Evolutionary conservation across 2,113 vertebrate genomes (phyloP), one percentile per base, ranked within the genome.

Genomic region (Arothron firmamentum): DNA sequence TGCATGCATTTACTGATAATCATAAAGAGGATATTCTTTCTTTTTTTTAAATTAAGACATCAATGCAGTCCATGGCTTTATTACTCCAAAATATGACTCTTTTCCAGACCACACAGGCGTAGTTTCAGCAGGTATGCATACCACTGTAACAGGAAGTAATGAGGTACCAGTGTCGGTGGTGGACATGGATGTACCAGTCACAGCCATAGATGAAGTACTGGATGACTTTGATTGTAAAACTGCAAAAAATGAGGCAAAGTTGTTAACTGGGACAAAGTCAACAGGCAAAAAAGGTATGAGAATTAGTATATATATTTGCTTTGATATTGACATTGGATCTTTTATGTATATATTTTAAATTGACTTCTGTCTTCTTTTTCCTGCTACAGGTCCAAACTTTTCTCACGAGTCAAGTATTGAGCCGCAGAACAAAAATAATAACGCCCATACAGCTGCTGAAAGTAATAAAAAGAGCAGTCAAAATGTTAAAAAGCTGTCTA

Each of bases 111-210:
- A 67, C 19, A 41, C 47, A 23, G 47, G 70, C 38, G 17, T 69
- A 17, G 52, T 54, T 18, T 64, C 81, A 12, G 42, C 6, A 3
- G 79, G 45, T 47, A 16, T 6, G 15, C 45, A 8, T 17, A n/a
- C 45, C 17, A 47, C 45, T 38, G 34, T 83, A 0, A 69, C 69
- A 66, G 79, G 87, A 17, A 47, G 45, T 10, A 43, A 66, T 48
- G 6, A 23, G 2, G 70, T 84, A 5, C 67, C 83, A 0, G 47
- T 85, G 19, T 78, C 86, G 28, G 71, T 90, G 12, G 73, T 88
- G 52, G 79, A 86, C n/a, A n/a, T 85, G 80, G 70, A 90, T 20
- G 90, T 98, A 77, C 97, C 97, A 20, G 93, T 99, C 61, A 98
- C 97, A 2, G 83, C 94, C 54, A 98, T 98, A 45, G 94, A 96